Percentiles rank a stretch among this genome's conserved stretches.
Evolutionary conservation across 2,113 vertebrate genomes (phyloP).

Genomic region (Synodontis membranacea): DNA sequence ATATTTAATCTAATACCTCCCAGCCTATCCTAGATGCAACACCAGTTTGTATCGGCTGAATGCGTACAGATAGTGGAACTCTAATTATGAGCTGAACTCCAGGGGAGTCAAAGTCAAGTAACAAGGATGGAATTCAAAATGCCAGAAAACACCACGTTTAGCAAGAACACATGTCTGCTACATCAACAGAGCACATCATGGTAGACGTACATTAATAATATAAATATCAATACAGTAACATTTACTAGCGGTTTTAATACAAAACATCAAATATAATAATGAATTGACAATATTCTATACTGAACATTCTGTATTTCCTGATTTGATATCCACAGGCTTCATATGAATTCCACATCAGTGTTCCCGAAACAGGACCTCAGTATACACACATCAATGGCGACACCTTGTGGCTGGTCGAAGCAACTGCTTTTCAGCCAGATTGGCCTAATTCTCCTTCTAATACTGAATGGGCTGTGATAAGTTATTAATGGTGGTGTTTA

Average conservation of each 20-base stretch:
- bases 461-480: neutral
- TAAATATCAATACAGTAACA: neutral
- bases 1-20: neutral
- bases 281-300: neutral
- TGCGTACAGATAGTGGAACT: neutral
- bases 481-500: constrained; percentile 15
- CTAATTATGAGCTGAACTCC: neutral
- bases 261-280: neutral
- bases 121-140: neutral
- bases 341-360: neutral
- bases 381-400: constrained; percentile 11
- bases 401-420: constrained; percentile 41
- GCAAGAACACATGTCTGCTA: neutral
- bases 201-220: neutral
- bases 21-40: neutral
- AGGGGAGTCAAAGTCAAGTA: neutral
- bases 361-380: neutral
- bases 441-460: constrained; percentile 34
- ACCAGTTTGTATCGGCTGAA: neutral
- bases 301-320: neutral
- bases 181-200: neutral
- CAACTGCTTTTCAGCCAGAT: neutral
- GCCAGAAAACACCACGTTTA: neutral
- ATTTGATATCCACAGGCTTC: neutral
- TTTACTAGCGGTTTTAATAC: neutral